These are phyloP conservation scores for Dasypogon diadema DNA, from an alignment of 2,888 invertebrate genomes.

Conservation along the genomic window DNA sequence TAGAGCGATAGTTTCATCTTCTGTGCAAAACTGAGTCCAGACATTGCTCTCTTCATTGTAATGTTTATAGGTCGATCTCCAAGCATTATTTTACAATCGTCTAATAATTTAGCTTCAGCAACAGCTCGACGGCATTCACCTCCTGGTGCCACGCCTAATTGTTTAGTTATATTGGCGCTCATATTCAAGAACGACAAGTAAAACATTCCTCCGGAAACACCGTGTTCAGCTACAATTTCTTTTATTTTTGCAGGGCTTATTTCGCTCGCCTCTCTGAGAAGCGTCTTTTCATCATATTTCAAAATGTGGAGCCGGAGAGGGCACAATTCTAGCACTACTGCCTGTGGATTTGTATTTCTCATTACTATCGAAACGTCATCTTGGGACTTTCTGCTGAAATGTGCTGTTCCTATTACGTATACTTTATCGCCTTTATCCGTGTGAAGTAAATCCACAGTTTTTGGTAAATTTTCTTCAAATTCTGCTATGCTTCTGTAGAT, in stretches of 20 bases:
- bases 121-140: constrained; percentile 93
- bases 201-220: constrained; percentile 75
- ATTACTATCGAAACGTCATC: constrained; percentile 82
- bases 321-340: constrained; percentile 92
- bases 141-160: constrained; percentile 95
- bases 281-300: constrained; percentile 85
- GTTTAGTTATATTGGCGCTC: constrained; percentile 89
- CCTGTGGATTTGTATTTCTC: constrained; percentile 71
- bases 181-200: constrained; percentile 86
- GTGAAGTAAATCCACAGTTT: constrained; percentile 80
- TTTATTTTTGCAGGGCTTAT: constrained; percentile 78
- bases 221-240: constrained; percentile 57
- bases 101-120: constrained; percentile 76
- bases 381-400: constrained; percentile 92
- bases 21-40: constrained; percentile 86
- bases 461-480: constrained; percentile 59
- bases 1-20: constrained; percentile 70
- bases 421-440: constrained; percentile 82
- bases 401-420: constrained; percentile 93
- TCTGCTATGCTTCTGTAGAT: constrained; percentile 55
- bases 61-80: constrained; percentile 92
- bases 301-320: constrained; percentile 85
- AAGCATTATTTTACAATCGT: constrained; percentile 82
- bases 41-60: constrained; percentile 86
- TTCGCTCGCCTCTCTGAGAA: constrained; percentile 85